phyloP scores from a whole-genome alignment of 2,888 invertebrate species.

The Chrysotoxum bicinctum region DNA sequence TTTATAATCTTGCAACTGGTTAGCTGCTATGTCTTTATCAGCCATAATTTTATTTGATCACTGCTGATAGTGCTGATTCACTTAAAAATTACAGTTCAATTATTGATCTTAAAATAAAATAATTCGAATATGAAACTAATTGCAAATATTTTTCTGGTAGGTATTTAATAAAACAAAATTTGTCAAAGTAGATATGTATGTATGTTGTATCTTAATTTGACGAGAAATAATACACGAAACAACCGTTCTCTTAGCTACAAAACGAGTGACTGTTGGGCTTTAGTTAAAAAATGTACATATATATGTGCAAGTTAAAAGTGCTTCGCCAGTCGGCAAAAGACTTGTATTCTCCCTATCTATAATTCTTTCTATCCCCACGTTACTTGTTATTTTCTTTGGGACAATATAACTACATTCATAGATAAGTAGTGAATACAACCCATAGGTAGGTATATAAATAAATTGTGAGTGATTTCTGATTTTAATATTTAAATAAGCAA shows the following conservation, averaged over 20 bases:
- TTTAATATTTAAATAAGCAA: background rate
- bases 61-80: too few species aligned
- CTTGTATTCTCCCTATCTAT: background rate
- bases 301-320: background rate
- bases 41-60: slow-evolving; percentile 74
- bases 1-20: slow-evolving; percentile 86
- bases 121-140: too few species aligned
- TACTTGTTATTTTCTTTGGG: background rate
- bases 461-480: background rate
- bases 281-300: background rate
- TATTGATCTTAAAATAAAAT: background rate
- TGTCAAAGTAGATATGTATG: background rate
- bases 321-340: background rate
- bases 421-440: background rate
- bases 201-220: background rate
- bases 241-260: background rate
- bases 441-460: background rate
- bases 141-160: background rate
- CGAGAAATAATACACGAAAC: background rate
- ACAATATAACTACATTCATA: background rate
- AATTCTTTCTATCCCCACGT: background rate
- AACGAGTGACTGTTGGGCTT: background rate
- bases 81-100: background rate
- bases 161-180: background rate
- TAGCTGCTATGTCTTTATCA: slow-evolving; percentile 84